These are phyloP conservation scores for Polypterus senegalus DNA, from an alignment of 2,113 vertebrate genomes.

Conservation along the genomic window DNA sequence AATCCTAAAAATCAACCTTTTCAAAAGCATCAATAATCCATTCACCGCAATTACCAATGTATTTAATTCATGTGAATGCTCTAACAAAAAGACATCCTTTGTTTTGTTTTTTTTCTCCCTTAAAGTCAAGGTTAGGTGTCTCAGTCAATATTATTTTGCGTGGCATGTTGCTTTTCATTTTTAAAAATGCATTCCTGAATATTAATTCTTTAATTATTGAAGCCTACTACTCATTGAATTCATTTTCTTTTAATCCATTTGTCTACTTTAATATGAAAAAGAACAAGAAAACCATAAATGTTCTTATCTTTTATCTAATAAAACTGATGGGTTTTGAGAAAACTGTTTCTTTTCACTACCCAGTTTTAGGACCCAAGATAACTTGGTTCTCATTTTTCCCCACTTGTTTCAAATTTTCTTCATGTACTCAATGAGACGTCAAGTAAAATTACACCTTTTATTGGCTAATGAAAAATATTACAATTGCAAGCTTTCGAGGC, in stretches of 20 bases:
- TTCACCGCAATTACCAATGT: too few species aligned
- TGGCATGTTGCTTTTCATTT: neutral
- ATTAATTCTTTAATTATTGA: constrained; percentile 4
- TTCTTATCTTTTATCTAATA: neutral
- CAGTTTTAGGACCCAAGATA: too few species aligned
- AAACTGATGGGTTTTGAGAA: neutral
- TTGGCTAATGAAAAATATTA: too few species aligned
- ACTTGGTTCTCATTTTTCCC: too few species aligned
- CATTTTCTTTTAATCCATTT: neutral
- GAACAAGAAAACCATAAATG: neutral
- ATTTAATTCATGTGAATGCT: too few species aligned
- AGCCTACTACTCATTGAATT: neutral
- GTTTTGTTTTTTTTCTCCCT: neutral
- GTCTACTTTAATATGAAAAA: neutral
- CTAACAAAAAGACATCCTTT: neutral
- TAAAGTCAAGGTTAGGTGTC: neutral
- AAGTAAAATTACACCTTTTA: too few species aligned
- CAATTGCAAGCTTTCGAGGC: too few species aligned
- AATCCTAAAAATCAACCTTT: too few species aligned
- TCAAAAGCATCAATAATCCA: too few species aligned
- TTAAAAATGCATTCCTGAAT: neutral
- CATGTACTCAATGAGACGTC: too few species aligned
- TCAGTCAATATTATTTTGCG: neutral
- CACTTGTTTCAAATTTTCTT: too few species aligned
- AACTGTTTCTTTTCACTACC: neutral